These are phyloP conservation scores for Frieseomelitta varia DNA, from an alignment of 1,140 invertebrate genomes.

Conservation along the genomic window DNA sequence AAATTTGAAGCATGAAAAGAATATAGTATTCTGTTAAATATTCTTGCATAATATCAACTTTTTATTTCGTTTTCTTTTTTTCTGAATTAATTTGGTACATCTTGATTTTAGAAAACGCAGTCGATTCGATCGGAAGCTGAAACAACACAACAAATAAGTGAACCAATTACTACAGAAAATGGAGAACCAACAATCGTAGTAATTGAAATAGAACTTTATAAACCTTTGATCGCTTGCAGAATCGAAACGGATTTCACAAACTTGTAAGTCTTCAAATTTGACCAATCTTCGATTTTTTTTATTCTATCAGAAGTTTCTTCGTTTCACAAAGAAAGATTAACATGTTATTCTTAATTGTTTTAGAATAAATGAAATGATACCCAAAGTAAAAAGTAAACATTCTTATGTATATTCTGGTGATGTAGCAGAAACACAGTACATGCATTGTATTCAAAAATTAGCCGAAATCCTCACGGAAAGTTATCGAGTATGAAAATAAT, in stretches of 20 bases:
- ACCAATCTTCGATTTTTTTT: neutral
- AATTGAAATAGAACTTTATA: slow-evolving; percentile 66
- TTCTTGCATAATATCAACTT: too few species aligned
- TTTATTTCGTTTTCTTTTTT: too few species aligned
- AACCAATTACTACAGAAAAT: slow-evolving; percentile 47
- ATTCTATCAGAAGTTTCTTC: neutral
- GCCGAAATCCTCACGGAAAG: slow-evolving; percentile 59
- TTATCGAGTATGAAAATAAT: slow-evolving; percentile 61
- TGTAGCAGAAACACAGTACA: slow-evolving; percentile 63
- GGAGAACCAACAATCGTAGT: slow-evolving; percentile 65
- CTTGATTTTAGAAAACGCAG: neutral
- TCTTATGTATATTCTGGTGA: slow-evolving; percentile 62
- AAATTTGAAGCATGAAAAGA: too few species aligned
- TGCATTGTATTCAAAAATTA: slow-evolving; percentile 61
- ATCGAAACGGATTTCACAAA: slow-evolving; percentile 51
- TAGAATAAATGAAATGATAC: slow-evolving; percentile 49
- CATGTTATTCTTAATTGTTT: neutral
- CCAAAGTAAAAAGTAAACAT: neutral
- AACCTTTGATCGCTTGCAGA: slow-evolving; percentile 51
- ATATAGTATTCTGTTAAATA: too few species aligned
- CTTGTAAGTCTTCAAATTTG: slow-evolving; percentile 39
- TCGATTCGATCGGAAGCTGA: slow-evolving; percentile 8
- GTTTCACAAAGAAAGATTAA: neutral
- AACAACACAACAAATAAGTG: neutral
- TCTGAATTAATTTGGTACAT: too few species aligned